phyloP scores from a whole-genome alignment of 2,888 invertebrate genomes.

The Leptarthrus brevirostris region DNA sequence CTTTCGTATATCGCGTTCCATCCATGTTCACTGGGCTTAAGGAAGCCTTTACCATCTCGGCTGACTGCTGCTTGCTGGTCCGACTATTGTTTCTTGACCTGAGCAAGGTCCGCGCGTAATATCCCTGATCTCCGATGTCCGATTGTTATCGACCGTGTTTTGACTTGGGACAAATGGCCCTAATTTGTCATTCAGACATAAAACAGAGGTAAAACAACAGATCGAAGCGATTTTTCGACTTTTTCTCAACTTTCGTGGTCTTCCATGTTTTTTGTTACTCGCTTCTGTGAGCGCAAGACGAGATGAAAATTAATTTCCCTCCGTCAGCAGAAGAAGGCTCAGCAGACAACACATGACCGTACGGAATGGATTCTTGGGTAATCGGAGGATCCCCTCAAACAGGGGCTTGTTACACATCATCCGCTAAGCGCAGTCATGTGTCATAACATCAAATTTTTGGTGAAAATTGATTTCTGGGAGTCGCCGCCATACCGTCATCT shows the following conservation, averaged over 20 bases:
- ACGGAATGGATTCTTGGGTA: constrained; percentile 51
- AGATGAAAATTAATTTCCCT: constrained; percentile 41
- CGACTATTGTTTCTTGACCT: constrained; percentile 11
- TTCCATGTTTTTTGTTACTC: constrained; percentile 28
- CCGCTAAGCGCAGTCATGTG: constrained; percentile 30
- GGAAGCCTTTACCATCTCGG: neutral
- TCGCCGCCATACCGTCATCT: constrained; percentile 8
- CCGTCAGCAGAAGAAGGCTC: constrained; percentile 1
- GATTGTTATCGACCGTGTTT: constrained; percentile 55
- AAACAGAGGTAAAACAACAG: constrained; percentile 27
- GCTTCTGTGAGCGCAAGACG: neutral
- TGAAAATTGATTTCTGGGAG: constrained; percentile 47
- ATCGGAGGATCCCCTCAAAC: constrained; percentile 45
- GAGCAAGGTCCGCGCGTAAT: constrained; percentile 6
- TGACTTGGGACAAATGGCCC: constrained; percentile 54
- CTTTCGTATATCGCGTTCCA: neutral
- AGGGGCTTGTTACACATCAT: constrained; percentile 47
- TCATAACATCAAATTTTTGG: constrained; percentile 38
- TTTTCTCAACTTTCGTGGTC: constrained; percentile 13
- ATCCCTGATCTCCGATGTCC: constrained; percentile 34
- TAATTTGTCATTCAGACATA: constrained; percentile 53
- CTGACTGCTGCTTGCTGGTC: constrained; percentile 1
- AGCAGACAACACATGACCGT: constrained; percentile 51
- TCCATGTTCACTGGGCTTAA: neutral
- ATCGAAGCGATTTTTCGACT: constrained; percentile 30